Percentiles rank a stretch among this genome's conserved stretches.
These are phyloP conservation scores for Luidia sarsii DNA, from an alignment of 53 echinoderm and acorn worm genomes.

Conservation along the genomic window DNA sequence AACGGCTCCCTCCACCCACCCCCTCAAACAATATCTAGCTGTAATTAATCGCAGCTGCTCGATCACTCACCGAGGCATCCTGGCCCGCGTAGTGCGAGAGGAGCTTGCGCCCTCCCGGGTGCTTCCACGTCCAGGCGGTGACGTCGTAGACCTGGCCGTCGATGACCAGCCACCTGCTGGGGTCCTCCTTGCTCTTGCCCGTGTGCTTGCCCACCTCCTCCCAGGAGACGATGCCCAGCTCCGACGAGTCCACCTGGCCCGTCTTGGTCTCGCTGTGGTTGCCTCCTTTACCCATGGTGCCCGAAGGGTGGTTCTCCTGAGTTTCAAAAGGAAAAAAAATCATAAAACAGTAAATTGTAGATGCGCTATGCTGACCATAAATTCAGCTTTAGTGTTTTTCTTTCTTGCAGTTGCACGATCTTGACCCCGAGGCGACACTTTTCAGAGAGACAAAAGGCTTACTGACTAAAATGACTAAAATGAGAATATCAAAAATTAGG, in stretches of 20 bases:
- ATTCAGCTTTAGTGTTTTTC: no score
- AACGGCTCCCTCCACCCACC: not conserved
- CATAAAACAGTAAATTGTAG: no score
- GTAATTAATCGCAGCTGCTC: not conserved
- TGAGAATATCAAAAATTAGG: no score
- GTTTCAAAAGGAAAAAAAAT: no score
- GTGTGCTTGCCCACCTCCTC: slow-evolving; percentile 77
- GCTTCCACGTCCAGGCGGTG: slow-evolving; percentile 80
- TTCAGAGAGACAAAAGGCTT: no score
- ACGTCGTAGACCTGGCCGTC: slow-evolving; percentile 89
- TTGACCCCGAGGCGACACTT: no score
- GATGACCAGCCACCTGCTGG: slow-evolving; percentile 84
- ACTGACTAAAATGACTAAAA: no score
- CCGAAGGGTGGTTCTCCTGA: no score
- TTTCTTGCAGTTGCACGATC: no score
- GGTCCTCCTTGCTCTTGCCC: slow-evolving; percentile 60
- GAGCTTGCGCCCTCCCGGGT: slow-evolving; percentile 85
- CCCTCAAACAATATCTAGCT: not conserved
- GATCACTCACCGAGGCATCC: slow-evolving; percentile 89
- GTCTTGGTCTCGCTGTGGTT: not conserved
- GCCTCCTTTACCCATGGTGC: slow-evolving; percentile 53
- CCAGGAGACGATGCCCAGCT: slow-evolving; percentile 55
- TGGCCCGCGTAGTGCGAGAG: slow-evolving; percentile 93
- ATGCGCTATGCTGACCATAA: no score
- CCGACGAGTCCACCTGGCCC: not conserved